A percentile compares a stretch with the other conserved stretches of the same genome.
Conservation (phyloP, 92 coral and sea anemone species). For the Zoanthus gigantus region DNA sequence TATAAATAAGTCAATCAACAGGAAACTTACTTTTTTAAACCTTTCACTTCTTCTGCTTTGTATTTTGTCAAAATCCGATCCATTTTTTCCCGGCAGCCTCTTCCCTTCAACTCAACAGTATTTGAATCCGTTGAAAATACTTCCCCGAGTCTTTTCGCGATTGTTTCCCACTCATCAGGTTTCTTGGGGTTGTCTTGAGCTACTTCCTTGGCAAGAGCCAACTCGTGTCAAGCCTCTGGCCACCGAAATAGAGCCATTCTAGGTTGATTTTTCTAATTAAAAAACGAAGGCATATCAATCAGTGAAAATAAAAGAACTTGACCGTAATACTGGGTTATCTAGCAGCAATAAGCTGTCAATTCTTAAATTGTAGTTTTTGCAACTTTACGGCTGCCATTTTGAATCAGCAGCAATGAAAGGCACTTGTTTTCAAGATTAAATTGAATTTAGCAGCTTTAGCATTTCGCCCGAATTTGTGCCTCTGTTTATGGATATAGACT, state of each 20-base stretch:
- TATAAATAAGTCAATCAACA: constrained; percentile 38
- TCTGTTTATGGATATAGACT: constrained; percentile 38
- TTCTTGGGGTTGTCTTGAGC: constrained; percentile 50
- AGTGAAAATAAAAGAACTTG: constrained; percentile 35
- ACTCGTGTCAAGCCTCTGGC: constrained; percentile 41
- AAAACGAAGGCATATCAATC: constrained; percentile 46
- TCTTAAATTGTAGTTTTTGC: constrained; percentile 37
- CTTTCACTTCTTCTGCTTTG: constrained; percentile 50
- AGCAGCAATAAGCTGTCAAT: constrained; percentile 38
- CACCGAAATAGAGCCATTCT: constrained; percentile 59
- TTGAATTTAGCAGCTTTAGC: constrained; percentile 37
- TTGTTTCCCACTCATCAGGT: constrained; percentile 50
- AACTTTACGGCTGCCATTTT: constrained; percentile 50
- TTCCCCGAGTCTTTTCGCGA: constrained; percentile 44
- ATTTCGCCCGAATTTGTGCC: constrained; percentile 52
- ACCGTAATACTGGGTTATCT: constrained; percentile 45
- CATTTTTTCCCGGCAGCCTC: constrained; percentile 59
- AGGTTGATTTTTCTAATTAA: constrained; percentile 40
- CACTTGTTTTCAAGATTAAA: constrained; percentile 37
- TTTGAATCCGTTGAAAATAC: constrained; percentile 49
- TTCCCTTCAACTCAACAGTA: constrained; percentile 49
- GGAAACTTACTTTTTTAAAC: constrained; percentile 57
- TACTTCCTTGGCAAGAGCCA: constrained; percentile 23
- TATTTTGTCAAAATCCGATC: constrained; percentile 59
- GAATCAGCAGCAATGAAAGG: constrained; percentile 46